These are phyloP conservation scores for Stenodera caucasica DNA, from an alignment of 2,888 invertebrate species.

Conservation along the genomic window DNA sequence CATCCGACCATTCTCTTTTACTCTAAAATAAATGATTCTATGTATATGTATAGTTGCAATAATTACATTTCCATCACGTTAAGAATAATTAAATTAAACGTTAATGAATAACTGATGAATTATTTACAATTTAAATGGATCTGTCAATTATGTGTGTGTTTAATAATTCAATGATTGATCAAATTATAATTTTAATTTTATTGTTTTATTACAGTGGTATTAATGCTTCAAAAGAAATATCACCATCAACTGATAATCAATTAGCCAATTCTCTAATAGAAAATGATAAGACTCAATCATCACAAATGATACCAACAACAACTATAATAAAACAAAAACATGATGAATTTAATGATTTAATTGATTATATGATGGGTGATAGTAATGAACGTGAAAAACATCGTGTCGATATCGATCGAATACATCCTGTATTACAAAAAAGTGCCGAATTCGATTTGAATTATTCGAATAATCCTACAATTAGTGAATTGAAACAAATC, in stretches of 20 bases:
- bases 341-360: constrained; percentile 67
- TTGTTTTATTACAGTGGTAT: constrained; percentile 45
- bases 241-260: constrained; percentile 35
- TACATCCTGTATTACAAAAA: constrained; percentile 57
- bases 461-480: constrained; percentile 67
- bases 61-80: not conserved
- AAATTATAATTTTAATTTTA: not conserved
- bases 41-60: too few species aligned
- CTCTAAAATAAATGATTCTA: too few species aligned
- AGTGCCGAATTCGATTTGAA: constrained; percentile 60
- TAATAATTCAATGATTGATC: not conserved
- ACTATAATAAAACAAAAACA: constrained; percentile 54
- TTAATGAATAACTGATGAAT: not conserved
- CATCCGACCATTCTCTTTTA: too few species aligned
- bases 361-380: constrained; percentile 58
- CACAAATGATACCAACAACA: constrained; percentile 21
- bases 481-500: constrained; percentile 68
- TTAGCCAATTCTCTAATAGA: not conserved
- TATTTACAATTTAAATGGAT: not conserved
- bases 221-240: constrained; percentile 53
- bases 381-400: constrained; percentile 59
- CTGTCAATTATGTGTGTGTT: not conserved
- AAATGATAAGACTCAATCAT: constrained; percentile 10
- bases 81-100: constrained; percentile 1
- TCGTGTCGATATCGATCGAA: constrained; percentile 58